Percentiles rank a stretch among this genome's conserved stretches.
Conservation (phyloP, 2,797 vertebrate species). For the Neomorphus geoffroyi region DNA sequence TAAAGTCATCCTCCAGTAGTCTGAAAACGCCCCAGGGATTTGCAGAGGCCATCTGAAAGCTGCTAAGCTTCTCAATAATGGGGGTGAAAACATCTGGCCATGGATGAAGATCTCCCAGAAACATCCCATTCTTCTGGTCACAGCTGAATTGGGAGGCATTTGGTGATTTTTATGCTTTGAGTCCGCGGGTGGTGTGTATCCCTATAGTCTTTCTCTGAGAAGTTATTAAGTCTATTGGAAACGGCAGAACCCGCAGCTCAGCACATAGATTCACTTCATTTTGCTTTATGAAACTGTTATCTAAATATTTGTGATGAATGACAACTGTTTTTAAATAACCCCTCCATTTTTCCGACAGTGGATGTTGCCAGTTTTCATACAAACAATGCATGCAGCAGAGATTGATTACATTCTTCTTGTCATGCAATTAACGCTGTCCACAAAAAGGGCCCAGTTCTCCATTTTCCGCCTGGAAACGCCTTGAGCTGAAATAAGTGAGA, state of each 20-base stretch:
- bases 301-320: slow-evolving; percentile 31
- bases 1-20: slow-evolving; percentile 82
- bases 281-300: slow-evolving; percentile 10
- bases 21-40: slow-evolving; percentile 79
- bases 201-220: background rate
- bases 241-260: background rate
- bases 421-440: background rate
- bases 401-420: background rate
- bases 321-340: slow-evolving; percentile 3
- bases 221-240: background rate
- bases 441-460: background rate
- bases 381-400: background rate
- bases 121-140: slow-evolving; percentile 78
- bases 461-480: background rate
- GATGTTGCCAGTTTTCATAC: background rate
- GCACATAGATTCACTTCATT: background rate
- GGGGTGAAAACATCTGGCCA: slow-evolving; percentile 59
- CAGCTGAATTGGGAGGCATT: slow-evolving; percentile 79
- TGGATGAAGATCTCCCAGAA: slow-evolving; percentile 81
- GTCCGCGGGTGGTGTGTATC: background rate
- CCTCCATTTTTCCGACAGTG: background rate
- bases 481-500: background rate
- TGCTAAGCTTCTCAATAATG: slow-evolving; percentile 35
- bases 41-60: slow-evolving; percentile 71
- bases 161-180: slow-evolving; percentile 21